Percentiles rank a stretch among this genome's conserved stretches.
Evolutionary conservation across 2,888 invertebrate species (phyloP).

Genomic region (Apodemia duryi): DNA sequence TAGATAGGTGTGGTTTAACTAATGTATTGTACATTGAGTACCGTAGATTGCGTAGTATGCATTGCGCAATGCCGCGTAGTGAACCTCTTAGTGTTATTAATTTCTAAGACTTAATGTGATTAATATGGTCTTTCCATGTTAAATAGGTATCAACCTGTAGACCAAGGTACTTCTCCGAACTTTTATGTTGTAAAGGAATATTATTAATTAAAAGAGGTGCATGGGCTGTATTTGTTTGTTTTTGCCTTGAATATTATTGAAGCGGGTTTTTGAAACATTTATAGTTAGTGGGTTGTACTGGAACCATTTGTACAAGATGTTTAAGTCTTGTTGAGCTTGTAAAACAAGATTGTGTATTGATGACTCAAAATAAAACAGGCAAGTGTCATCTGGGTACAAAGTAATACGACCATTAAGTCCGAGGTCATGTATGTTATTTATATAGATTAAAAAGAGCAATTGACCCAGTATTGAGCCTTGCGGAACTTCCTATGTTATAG

Average conservation of each 20-base stretch:
- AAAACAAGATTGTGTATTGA: not conserved
- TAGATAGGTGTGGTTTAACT: slow-evolving; percentile 5
- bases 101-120: not conserved
- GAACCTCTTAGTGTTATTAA: too few relatives aligned
- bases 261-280: not conserved
- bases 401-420: slow-evolving; percentile 17
- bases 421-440: not conserved
- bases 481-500: too few relatives aligned
- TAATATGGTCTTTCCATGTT: slow-evolving; percentile 1
- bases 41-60: not conserved
- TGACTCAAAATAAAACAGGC: slow-evolving; percentile 21
- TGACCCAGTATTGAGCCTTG: slow-evolving; percentile 17
- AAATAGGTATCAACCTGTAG: not conserved
- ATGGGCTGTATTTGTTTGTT: not conserved
- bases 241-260: not conserved
- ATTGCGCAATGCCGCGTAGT: not conserved
- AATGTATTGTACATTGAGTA: not conserved
- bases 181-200: not conserved
- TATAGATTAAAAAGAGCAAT: too few relatives aligned
- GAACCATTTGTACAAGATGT: not conserved
- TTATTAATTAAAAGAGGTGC: not conserved
- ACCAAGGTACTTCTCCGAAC: not conserved
- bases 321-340: not conserved
- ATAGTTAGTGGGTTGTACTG: not conserved
- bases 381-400: slow-evolving; percentile 22